phyloP scores from a whole-genome alignment of 1,140 invertebrate genomes.

The Sitobion miscanthi region DNA sequence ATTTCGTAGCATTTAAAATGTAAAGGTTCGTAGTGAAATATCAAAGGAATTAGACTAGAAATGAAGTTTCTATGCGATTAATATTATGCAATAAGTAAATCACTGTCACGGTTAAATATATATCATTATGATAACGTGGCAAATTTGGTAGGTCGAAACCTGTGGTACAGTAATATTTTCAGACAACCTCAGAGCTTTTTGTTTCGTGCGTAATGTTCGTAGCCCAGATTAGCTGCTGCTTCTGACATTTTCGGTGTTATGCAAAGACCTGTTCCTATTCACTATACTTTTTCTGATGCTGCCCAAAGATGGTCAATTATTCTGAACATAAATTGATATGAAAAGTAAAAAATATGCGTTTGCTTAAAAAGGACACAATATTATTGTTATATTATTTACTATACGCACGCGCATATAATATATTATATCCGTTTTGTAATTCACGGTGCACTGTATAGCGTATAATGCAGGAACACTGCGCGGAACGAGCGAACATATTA shows the following conservation, averaged over 20 bases:
- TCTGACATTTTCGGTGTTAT: not conserved
- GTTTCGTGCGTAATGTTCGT: too few relatives aligned
- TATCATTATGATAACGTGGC: too few relatives aligned
- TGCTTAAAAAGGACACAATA: too few relatives aligned
- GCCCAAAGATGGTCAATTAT: not conserved
- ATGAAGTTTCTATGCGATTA: too few relatives aligned
- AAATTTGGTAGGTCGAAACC: too few relatives aligned
- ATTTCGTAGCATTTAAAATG: not conserved
- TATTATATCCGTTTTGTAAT: not conserved
- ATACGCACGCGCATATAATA: not conserved
- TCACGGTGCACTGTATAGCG: too few relatives aligned
- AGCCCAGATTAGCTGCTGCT: not conserved
- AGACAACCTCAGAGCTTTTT: too few relatives aligned
- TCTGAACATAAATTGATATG: not conserved
- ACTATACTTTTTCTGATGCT: not conserved
- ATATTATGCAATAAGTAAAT: too few relatives aligned
- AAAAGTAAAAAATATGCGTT: not conserved
- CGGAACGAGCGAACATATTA: too few relatives aligned
- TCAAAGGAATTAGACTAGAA: too few relatives aligned
- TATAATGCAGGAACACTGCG: not conserved
- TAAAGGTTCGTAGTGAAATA: not conserved
- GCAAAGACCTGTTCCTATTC: not conserved
- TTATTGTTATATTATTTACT: not conserved
- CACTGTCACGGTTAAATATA: too few relatives aligned
- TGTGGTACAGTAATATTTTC: too few relatives aligned